Base-by-base conservation (phyloP, 2,888 invertebrate genomes). In the Eucriotettix oculatus region DNA sequence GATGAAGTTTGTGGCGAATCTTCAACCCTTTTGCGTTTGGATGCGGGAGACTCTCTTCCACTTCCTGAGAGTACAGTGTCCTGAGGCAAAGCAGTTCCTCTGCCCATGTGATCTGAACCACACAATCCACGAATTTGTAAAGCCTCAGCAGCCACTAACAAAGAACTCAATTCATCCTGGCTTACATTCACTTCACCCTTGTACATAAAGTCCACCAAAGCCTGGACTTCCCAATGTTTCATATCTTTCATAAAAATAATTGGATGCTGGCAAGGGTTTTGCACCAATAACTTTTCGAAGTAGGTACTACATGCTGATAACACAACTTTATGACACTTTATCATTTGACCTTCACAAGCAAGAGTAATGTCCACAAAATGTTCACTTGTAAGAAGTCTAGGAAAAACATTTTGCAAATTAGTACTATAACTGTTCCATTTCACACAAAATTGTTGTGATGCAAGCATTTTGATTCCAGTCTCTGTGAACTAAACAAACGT, bases 161-260 rank as follows among this genome's bases (percentile, higher is more conserved):
- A 73, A 66, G 87, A 86, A 43, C 88, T 86, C 58, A 91, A 74
- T 63, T 90, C 88, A 60, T 90, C 88, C 68, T 90, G 90, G 5
- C 88, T 87, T 0, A 90, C 89, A 57, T 60, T 60, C 54, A 60
- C 60, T 71, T 91, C 90, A 0, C 90, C 91, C 69, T 88, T 88
- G 73, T 91, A 91, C 90, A 91, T 91, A 70, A 90, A 91, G 73
- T 90, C 90, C 44, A 91, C 89, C 54, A 91, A 74, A 0, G 89
- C 89, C 68, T 90, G 88, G 74, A 91, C 86, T 69, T 90, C 90
- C 75, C 87, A 87, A 70, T 89, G 84, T 63, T 76, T 84, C 78
- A 90, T 86, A 69, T 90, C 90, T 68, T 86, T 83, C 79, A 90
- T 87, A 63, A 90, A 79, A 61, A 91, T 84, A 54, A 69, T 67